Evolutionary conservation across 1,140 invertebrate species (phyloP), one percentile per base, ranked within the genome.

Genomic region (Drosophila micromelanica): DNA sequence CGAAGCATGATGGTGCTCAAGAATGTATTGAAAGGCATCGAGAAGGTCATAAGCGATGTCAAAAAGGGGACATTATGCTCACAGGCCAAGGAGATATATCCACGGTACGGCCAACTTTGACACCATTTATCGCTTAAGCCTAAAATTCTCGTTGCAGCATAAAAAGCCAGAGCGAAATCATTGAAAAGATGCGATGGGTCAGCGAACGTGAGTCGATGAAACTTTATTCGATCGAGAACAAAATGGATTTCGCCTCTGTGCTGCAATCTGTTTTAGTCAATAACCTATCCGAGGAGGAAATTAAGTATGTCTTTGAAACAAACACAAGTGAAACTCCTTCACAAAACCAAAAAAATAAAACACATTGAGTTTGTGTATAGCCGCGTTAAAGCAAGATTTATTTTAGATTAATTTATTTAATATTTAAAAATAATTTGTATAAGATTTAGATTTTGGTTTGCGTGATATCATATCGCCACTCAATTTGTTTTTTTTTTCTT

Each of bases 211-310:
- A 89, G 12, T 67, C 71, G 42, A 32, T 82, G 48, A 67, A 56
- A n/a, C 71, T 75, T 38, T 54, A 86, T 11, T 73, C 64, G 46
- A 51, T 86, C 8, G 73, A 73, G 12, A 78, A 69, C 1, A 90
- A 80, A 71, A 76, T 76, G 65, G 77, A 78, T 30, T 76, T 74
- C 12, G 75, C 90, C 4, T 70, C 67, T 3, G 67, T 82, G 5
- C 27, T 90, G 1, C 68, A 80, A 51, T 59, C 54, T 5, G 63
- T 90, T 1, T 42, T 92, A 52, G 37, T 81, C 11, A 80, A 92
- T 42, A 92, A 92, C 64, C 70, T 86, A 2, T 81, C 77, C 0
- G 73, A 80, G 23, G 82, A 91, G 37, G 90, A 91, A 55, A 81
- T 82, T 5, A 74, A 72, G 90, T 91, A 73, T 42, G 68, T 35